Conservation (phyloP, 92 coral and sea anemone species). For the Porites divaricata region DNA sequence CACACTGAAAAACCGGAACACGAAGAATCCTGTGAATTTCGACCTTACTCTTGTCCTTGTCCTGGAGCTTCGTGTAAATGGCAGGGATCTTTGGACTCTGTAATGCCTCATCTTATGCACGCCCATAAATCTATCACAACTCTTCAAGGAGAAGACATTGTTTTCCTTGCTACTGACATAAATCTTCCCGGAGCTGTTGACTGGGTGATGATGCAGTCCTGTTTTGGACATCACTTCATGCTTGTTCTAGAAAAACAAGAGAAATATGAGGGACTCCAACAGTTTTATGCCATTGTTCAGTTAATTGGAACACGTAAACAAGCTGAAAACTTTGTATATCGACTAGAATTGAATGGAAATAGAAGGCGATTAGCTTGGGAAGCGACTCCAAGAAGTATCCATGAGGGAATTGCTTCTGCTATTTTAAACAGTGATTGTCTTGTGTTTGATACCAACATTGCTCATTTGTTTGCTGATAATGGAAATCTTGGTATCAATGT, state of each 20-base stretch:
- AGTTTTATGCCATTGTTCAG: constrained; percentile 98
- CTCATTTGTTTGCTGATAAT: constrained; percentile 97
- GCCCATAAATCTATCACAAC: constrained; percentile 99
- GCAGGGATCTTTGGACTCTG: constrained; percentile 99
- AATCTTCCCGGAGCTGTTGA: constrained; percentile 99
- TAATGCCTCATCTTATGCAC: constrained; percentile 99
- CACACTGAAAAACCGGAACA: constrained; percentile 98
- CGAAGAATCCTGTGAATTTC: constrained; percentile 97
- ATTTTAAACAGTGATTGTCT: constrained; percentile 96
- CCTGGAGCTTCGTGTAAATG: constrained; percentile 99
- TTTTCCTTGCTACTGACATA: constrained; percentile 96
- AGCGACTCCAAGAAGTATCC: constrained; percentile 98
- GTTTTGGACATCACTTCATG: constrained; percentile 99
- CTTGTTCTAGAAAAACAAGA: constrained; percentile 98
- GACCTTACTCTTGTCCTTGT: constrained; percentile 98
- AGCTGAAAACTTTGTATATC: constrained; percentile 97
- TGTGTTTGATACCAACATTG: constrained; percentile 98
- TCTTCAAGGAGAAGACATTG: constrained; percentile 99
- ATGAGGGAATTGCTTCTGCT: constrained; percentile 99
- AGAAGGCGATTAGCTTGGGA: constrained; percentile 97
- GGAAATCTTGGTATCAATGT: constrained; percentile 98
- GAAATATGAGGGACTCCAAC: constrained; percentile 97
- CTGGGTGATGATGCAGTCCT: constrained; percentile 99
- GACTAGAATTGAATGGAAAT: constrained; percentile 96
- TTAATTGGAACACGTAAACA: constrained; percentile 99